Evolutionary conservation across 2,797 vertebrate genomes (phyloP), one percentile per base, ranked within the genome.

Genomic region (Chaunax sp.): DNA sequence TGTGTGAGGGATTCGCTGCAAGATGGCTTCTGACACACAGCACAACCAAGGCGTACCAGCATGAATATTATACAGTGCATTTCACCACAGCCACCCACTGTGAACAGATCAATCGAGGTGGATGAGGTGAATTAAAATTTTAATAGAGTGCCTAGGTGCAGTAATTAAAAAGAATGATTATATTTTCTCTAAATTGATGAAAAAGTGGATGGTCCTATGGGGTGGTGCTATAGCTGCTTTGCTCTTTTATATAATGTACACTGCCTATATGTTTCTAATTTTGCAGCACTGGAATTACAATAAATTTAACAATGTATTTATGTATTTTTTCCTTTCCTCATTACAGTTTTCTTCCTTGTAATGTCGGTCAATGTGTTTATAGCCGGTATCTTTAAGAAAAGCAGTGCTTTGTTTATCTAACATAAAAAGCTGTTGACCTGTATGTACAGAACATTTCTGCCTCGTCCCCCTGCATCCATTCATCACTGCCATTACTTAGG

Each of bases 21-120:
- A 95, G 94, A 98, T 98, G 96, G 95, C 96, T 97, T 97, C 95
- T 98, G 97, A 97, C 97, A 96, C 91, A 82, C 93, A 90, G 95
- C 92, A 94, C 93, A 93, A 94, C 92, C 91, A 92, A 92, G 92
- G 94, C 93, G 83, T 91, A 93, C 92, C 93, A 89, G 87, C 93
- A 94, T 93, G 95, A 95, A 95, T 95, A 96, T 95, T 94, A 93
- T 93, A 94, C 95, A 96, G 94, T 92, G 90, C 93, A 91, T 96
- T 95, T 95, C 91, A 90, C 91, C 95, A 94, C 93, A 94, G 94
- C 94, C 92, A 91, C 95, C 95, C 95, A 96, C 94, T 91, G 95
- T 93, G 94, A 93, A 94, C 94, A 95, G 96, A 95, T 96, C 95
- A 97, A 97, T 97, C 94, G 96, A 94, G 91, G 94, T 91, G 92